These are phyloP conservation scores for Orchestes rusci DNA, from an alignment of 2,888 invertebrate genomes.

Conservation along the genomic window DNA sequence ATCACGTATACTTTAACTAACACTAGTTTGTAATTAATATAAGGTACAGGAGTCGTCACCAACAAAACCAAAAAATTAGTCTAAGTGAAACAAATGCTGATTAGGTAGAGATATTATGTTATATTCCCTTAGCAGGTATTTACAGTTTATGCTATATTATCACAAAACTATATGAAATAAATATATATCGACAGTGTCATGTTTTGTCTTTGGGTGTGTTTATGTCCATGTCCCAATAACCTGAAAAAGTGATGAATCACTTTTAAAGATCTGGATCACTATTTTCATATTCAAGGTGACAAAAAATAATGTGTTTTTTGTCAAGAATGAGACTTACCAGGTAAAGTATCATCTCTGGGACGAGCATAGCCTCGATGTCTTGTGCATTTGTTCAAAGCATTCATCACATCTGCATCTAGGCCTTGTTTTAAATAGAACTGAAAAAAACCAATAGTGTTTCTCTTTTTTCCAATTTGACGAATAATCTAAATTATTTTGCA, in stretches of 20 bases:
- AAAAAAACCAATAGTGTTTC: constrained; percentile 7
- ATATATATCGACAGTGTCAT: not conserved
- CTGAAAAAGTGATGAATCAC: constrained; percentile 23
- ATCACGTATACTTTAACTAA: constrained; percentile 1
- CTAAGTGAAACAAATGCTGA: constrained; percentile 23
- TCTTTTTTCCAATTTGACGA: not conserved
- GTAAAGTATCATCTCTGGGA: constrained; percentile 32
- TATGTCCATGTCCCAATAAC: constrained; percentile 29
- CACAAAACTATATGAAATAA: not conserved
- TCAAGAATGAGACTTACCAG: constrained; percentile 23
- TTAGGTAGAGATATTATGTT: constrained; percentile 3
- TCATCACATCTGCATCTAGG: constrained; percentile 39
- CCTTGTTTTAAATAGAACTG: constrained; percentile 33
- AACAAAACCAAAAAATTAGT: constrained; percentile 16
- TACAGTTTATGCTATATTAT: too few relatives aligned
- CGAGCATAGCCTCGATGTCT: constrained; percentile 44
- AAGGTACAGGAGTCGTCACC: constrained; percentile 5
- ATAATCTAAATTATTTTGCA: too few relatives aligned
- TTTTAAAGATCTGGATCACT: not conserved
- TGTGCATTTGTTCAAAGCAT: constrained; percentile 45
- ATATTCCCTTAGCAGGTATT: too few relatives aligned
- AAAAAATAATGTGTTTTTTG: not conserved
- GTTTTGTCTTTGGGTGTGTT: constrained; percentile 12
- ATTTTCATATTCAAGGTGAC: not conserved
- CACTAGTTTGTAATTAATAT: constrained; percentile 6